Evolutionary conservation across 2,888 invertebrate genomes (phyloP), one percentile per base, ranked within the genome.

Genomic region (Drosophila leonis): DNA sequence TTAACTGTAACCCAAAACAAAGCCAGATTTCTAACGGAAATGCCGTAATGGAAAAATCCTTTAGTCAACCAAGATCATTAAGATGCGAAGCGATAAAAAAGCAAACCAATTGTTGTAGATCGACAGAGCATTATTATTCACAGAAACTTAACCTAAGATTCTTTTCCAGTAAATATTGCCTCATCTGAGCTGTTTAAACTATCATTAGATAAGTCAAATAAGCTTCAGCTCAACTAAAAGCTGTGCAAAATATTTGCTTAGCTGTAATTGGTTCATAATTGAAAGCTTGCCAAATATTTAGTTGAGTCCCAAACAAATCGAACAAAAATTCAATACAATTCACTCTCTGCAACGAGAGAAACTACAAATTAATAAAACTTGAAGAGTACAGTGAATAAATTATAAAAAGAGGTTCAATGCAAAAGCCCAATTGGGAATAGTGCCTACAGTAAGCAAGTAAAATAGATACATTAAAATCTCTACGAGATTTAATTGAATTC

Each of bases 201-300:
- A 65, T 63, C 63, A 82, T 85, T 69, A 70, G 70, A 65, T 6
- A 55, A 55, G 51, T 33, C 51, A 72, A 75, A 71, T 31, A 77
- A 68, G 52, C 35, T 20, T 35, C 55, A 29, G n/a, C 44, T 24
- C 18, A 52, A 64, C 76, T 85, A 83, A 85, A 83, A 85, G 84
- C 86, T 13, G 46, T 13, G 49, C 44, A 62, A 73, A 85, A 90
- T 85, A 85, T 85, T 90, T 49, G 33, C 39, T 65, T 46, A 69
- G 70, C 60, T 49, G 60, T 81, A 89, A 83, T 83, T 87, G 84
- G 79, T 42, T 72, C 65, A 78, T 78, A 82, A 73, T 87, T 73
- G 65, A 78, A 80, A 56, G 67, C 70, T 67, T 39, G 42, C 35
- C 67, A 80, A 78, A 78, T 77, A 76, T 80, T 77, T 67, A 42